phyloP scores from a whole-genome alignment of 2,888 invertebrate species.

The Galeruca laticollis region DNA sequence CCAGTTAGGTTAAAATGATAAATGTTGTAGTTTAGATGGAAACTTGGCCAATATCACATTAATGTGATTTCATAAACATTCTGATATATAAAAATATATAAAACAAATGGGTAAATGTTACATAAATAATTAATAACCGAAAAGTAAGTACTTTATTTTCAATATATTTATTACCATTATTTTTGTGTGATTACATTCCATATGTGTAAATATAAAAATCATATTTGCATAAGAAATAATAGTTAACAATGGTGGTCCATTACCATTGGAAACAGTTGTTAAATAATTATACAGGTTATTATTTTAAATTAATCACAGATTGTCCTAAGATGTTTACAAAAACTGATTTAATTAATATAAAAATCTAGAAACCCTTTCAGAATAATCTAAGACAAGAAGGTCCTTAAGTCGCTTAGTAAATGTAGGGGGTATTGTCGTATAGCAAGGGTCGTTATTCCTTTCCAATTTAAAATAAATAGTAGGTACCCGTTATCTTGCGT shows the following conservation, averaged over 20 bases:
- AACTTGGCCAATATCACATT: slow-evolving; percentile 20
- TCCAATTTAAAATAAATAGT: slow-evolving; percentile 22
- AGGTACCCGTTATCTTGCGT: slow-evolving; percentile 20
- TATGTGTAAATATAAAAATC: neutral
- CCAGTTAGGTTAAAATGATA: neutral
- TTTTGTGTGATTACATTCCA: slow-evolving; percentile 13
- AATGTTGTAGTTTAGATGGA: neutral
- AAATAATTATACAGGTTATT: neutral
- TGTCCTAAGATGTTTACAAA: neutral
- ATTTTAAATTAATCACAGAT: too few species aligned
- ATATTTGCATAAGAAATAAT: neutral
- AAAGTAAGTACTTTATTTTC: slow-evolving; percentile 15
- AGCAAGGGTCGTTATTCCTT: slow-evolving; percentile 28
- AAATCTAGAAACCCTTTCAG: neutral
- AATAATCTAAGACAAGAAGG: neutral
- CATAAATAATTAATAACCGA: slow-evolving; percentile 30
- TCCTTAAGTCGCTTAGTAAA: slow-evolving; percentile 12
- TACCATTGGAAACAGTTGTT: neutral
- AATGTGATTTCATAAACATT: slow-evolving; percentile 39
- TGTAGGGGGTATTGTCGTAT: slow-evolving; percentile 11
- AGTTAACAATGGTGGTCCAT: neutral
- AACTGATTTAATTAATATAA: neutral
- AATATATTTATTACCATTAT: slow-evolving; percentile 2
- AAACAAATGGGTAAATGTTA: slow-evolving; percentile 10
- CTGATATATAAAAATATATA: slow-evolving; percentile 22